Evolutionary conservation across 2,113 vertebrate genomes (phyloP).

Genomic region (Rhombomys opimus): DNA sequence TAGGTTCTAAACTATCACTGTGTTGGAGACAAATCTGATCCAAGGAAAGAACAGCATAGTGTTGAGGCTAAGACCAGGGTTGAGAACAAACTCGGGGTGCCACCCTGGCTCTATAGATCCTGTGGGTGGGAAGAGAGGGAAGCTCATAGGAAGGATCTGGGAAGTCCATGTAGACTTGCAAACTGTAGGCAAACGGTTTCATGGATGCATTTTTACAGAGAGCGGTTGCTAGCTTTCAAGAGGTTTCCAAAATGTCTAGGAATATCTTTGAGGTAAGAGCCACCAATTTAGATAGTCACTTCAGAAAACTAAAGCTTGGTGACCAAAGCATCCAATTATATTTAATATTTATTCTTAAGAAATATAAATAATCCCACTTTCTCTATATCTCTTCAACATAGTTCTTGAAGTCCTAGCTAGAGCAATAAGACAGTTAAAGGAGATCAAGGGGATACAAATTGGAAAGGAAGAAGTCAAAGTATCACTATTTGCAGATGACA

Average conservation of each 20-base stretch:
- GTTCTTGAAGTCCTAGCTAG: too few relatives aligned
- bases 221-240: not conserved
- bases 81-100: not conserved
- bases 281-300: not conserved
- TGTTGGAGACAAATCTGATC: not conserved
- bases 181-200: not conserved
- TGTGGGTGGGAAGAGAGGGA: not conserved
- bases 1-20: not conserved
- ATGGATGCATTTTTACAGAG: not conserved
- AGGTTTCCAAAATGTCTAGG: slow-evolving; percentile 21
- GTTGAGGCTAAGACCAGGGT: not conserved
- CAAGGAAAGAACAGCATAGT: not conserved
- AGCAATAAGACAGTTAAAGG: too few relatives aligned
- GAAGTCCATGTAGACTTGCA: not conserved
- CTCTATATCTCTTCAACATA: too few relatives aligned
- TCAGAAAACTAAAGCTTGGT: not conserved
- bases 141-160: not conserved
- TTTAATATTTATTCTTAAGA: not conserved
- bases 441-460: too few relatives aligned
- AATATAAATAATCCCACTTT: not conserved
- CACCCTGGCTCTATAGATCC: not conserved
- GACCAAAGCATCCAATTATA: slow-evolving; percentile 26
- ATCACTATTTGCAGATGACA: too few relatives aligned
- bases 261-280: not conserved
- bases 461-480: too few relatives aligned